Conservation (phyloP, 2,888 invertebrate species). For the Andrena hattorfiana region DNA sequence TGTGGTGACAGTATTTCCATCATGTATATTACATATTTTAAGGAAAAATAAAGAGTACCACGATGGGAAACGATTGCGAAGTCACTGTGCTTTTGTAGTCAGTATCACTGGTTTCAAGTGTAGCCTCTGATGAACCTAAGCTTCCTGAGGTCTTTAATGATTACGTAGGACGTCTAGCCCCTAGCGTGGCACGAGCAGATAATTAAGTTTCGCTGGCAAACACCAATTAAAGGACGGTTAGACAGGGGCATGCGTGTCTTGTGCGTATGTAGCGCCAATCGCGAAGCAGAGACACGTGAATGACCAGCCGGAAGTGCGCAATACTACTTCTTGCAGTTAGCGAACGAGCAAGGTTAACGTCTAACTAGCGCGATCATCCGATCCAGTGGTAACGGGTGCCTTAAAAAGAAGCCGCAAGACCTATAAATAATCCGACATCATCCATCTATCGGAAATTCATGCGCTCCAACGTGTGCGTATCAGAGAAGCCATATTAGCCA, state of each 20-base stretch:
- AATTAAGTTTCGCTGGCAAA: slow-evolving; percentile 66
- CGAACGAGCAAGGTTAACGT: slow-evolving; percentile 55
- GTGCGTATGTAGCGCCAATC: slow-evolving; percentile 55
- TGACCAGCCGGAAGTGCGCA: slow-evolving; percentile 67
- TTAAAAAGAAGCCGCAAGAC: slow-evolving; percentile 8
- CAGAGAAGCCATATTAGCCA: background rate
- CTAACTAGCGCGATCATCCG: slow-evolving; percentile 47
- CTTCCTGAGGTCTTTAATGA: slow-evolving; percentile 17
- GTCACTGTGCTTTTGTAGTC: no score
- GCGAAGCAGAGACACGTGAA: slow-evolving; percentile 54
- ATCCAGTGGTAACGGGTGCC: slow-evolving; percentile 11
- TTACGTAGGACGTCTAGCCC: background rate
- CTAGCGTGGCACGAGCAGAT: slow-evolving; percentile 1
- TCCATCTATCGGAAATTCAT: slow-evolving; percentile 10
- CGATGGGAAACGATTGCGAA: no score
- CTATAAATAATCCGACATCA: slow-evolving; percentile 17
- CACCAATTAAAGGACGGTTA: slow-evolving; percentile 75
- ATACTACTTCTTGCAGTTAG: slow-evolving; percentile 58
- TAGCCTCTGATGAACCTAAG: background rate
- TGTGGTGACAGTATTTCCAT: no score
- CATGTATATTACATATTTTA: no score
- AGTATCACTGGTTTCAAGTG: background rate
- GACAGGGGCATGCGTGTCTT: slow-evolving; percentile 52
- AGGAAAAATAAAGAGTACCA: no score
- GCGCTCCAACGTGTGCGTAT: background rate